phyloP scores from a whole-genome alignment of 2,113 vertebrate genomes.

The Canis aureus region DNA sequence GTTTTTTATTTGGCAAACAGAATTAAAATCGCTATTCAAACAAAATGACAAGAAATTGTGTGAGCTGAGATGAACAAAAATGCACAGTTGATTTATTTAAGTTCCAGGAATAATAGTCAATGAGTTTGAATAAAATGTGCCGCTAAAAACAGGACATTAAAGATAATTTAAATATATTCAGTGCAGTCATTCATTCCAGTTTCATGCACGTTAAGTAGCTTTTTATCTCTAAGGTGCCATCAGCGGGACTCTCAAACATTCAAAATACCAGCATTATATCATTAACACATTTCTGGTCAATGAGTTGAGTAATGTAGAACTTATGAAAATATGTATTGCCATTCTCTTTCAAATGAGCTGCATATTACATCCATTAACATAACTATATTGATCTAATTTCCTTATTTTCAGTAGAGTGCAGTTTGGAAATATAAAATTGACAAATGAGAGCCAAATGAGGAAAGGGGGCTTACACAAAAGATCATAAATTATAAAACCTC shows the following conservation, averaged over 20 bases:
- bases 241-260: conserved; percentile 70
- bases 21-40: conserved; percentile 49
- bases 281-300: conserved; percentile 81
- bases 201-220: not conserved
- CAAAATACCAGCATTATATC: conserved; percentile 81
- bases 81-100: conserved; percentile 42
- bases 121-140: conserved; percentile 54
- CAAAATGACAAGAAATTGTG: conserved; percentile 10
- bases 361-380: conserved; percentile 84
- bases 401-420: conserved; percentile 81
- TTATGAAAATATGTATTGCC: conserved; percentile 79
- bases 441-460: conserved; percentile 3
- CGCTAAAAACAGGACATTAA: conserved; percentile 51
- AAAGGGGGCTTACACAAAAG: not conserved
- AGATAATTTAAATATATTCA: conserved; percentile 64
- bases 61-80: conserved; percentile 38
- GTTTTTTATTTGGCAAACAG: conserved; percentile 40
- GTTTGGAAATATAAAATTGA: conserved; percentile 77
- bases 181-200: conserved; percentile 63
- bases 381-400: conserved; percentile 79
- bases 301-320: conserved; percentile 83
- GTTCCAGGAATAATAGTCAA: conserved; percentile 11
- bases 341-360: conserved; percentile 81
- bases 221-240: conserved; percentile 71
- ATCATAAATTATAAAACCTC: conserved; percentile 37